These are phyloP conservation scores for Huso huso DNA, from an alignment of 2,797 vertebrate genomes.

Conservation along the genomic window DNA sequence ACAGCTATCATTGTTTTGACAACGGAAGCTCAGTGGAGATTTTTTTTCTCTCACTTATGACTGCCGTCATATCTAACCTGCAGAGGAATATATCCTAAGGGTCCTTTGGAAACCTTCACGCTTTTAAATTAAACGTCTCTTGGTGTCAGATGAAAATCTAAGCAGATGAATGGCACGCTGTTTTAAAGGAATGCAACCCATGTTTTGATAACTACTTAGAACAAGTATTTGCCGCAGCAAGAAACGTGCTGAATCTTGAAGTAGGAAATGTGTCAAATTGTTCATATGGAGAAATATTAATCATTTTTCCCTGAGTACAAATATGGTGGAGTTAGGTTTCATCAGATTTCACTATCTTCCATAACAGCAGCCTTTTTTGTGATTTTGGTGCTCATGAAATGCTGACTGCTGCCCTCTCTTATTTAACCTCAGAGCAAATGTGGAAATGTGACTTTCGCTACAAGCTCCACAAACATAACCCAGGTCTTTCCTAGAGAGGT, in stretches of 20 bases:
- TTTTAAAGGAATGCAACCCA: slow-evolving; percentile 25
- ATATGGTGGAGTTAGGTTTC: background rate
- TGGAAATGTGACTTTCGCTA: too few relatives aligned
- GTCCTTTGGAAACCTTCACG: slow-evolving; percentile 20
- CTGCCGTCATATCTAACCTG: slow-evolving; percentile 29
- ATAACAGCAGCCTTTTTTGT: too few relatives aligned
- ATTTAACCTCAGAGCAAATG: too few relatives aligned
- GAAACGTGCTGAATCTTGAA: slow-evolving; percentile 21
- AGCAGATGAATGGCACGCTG: slow-evolving; percentile 13
- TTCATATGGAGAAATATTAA: background rate
- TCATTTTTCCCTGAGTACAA: background rate
- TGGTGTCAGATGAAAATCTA: slow-evolving; percentile 13
- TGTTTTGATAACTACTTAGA: slow-evolving; percentile 24
- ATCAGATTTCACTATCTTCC: background rate
- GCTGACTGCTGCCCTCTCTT: too few relatives aligned
- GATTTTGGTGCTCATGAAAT: too few relatives aligned
- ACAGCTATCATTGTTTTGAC: slow-evolving; percentile 59
- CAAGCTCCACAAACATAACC: too few relatives aligned
- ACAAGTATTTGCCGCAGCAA: slow-evolving; percentile 2
- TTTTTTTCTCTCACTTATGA: slow-evolving; percentile 37
- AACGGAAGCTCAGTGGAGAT: slow-evolving; percentile 42
- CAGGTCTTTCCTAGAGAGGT: too few relatives aligned
- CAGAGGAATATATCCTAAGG: slow-evolving; percentile 25
- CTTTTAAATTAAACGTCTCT: slow-evolving; percentile 20
- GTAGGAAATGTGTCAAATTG: background rate